Base-by-base conservation (phyloP, 2,113 vertebrate species). In the Bombycilla garrulus region DNA sequence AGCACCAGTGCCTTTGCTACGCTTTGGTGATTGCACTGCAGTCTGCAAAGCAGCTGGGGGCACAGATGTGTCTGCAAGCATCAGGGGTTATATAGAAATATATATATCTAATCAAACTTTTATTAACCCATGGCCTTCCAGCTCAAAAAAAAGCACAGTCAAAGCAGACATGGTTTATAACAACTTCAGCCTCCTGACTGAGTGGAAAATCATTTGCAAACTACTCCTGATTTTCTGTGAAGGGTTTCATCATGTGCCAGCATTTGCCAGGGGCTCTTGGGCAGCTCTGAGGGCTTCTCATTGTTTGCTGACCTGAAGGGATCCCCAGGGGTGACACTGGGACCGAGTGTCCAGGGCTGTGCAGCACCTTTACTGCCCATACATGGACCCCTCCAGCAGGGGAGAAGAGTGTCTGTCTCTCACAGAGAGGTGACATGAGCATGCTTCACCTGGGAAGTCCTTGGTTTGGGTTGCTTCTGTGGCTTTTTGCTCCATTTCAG, bases 401-500 rank as follows among this genome's bases (percentile, higher is more conserved):
- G 21, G 4, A 81, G 57, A 29, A 40, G 10, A 12, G 8, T 15
- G 6, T 29, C 19, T 15, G 6, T 29, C 19, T 28, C 2, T 40
- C 64, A 36, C 1, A 0, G 28, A 50, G 29, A 10, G 18, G 35
- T 35, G 62, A 16, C 45, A 74, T 1, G 3, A 64, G 35, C 50
- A 42, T 20, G 15, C 3, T 26, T 31, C 58, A 67, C 7, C 15
- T 54, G 40, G 23, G 19, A 56, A 87, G 26, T 20, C 26, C 31
- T 89, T 0, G 0, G 1, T 70, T 42, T 33, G 48, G 23, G 22
- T 36, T 62, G 21, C 23, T 33, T 2, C 0, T 18, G 5, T 2
- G 35, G 10, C 20, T 79, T 78, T 90, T 70, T 74, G 38, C 6
- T 54, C 36, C 2, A 1, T 45, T 61, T 57, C 42, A 31, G 23